Evolutionary conservation across 2,797 vertebrate genomes (phyloP).

Genomic region (Percopsis omiscomaycus): DNA sequence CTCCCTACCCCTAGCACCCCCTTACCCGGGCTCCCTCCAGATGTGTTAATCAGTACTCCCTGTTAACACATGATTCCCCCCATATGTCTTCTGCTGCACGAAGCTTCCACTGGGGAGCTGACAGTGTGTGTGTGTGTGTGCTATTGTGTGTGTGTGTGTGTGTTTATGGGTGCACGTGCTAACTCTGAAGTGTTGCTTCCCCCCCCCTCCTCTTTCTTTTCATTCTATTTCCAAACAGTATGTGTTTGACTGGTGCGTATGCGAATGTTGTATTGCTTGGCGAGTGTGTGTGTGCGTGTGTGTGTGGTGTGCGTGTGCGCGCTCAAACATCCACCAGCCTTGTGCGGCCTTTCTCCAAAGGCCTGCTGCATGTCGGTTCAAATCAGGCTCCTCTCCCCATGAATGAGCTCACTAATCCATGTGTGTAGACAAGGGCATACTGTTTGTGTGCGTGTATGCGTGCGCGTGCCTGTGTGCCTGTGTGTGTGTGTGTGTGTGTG

Average conservation of each 20-base stretch:
- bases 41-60: slow-evolving; percentile 96
- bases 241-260: not conserved
- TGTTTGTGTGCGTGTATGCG: not conserved
- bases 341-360: slow-evolving; percentile 78
- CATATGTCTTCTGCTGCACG: slow-evolving; percentile 84
- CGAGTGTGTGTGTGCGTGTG: slow-evolving; percentile 54
- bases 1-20: slow-evolving; percentile 12
- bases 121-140: slow-evolving; percentile 40
- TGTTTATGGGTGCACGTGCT: slow-evolving; percentile 1
- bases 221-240: not conserved
- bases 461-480: slow-evolving; percentile 29
- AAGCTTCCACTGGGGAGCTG: slow-evolving; percentile 63
- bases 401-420: slow-evolving; percentile 90
- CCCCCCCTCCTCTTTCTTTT: slow-evolving; percentile 30
- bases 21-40: slow-evolving; percentile 74
- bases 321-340: slow-evolving; percentile 68
- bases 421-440: slow-evolving; percentile 74
- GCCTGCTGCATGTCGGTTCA: slow-evolving; percentile 83
- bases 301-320: slow-evolving; percentile 48
- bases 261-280: not conserved
- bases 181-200: slow-evolving; percentile 61
- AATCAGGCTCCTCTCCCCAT: slow-evolving; percentile 92
- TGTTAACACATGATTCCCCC: slow-evolving; percentile 89
- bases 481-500: slow-evolving; percentile 52
- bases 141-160: slow-evolving; percentile 30